A percentile compares a stretch with the other conserved stretches of the same genome.
Conservation (phyloP, 1,140 invertebrate species). For the Bombus waltoni region DNA sequence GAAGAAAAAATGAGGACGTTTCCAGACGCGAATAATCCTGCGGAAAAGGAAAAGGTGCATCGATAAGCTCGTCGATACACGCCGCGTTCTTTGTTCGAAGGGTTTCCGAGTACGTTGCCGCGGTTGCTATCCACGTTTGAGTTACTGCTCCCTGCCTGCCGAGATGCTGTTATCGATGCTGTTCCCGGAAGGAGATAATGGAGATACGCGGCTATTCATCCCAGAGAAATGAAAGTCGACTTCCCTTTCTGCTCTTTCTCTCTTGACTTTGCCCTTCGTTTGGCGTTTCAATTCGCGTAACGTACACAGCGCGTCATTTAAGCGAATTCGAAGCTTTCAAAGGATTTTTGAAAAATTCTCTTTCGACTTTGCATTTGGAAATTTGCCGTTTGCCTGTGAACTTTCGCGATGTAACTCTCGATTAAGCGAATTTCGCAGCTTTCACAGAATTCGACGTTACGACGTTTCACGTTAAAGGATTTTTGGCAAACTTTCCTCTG, state of each 20-base stretch:
- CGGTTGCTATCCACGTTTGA: constrained; percentile 13
- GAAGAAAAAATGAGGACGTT: background rate
- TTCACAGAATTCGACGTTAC: too few relatives aligned
- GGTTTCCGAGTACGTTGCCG: background rate
- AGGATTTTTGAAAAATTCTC: too few relatives aligned
- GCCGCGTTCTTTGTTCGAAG: constrained; percentile 13
- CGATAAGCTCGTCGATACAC: constrained; percentile 23
- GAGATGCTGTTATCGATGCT: constrained; percentile 19
- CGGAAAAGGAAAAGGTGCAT: constrained; percentile 7
- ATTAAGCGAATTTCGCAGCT: background rate
- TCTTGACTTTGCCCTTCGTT: background rate
- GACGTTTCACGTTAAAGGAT: too few relatives aligned
- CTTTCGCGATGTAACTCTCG: background rate
- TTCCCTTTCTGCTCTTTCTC: too few relatives aligned
- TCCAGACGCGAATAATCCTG: too few relatives aligned
- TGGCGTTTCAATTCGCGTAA: background rate
- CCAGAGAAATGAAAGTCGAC: background rate
- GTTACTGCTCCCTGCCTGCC: background rate
- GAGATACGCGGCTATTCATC: background rate
- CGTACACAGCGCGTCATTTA: background rate
- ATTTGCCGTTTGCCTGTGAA: background rate
- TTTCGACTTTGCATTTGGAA: too few relatives aligned
- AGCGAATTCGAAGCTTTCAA: background rate
- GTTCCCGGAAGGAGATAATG: constrained; percentile 4
- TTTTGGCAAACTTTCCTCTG: too few relatives aligned